Percentiles rank a stretch among this genome's conserved stretches.
Conservation (phyloP, 2,113 vertebrate species). For the Hylia prasina region DNA sequence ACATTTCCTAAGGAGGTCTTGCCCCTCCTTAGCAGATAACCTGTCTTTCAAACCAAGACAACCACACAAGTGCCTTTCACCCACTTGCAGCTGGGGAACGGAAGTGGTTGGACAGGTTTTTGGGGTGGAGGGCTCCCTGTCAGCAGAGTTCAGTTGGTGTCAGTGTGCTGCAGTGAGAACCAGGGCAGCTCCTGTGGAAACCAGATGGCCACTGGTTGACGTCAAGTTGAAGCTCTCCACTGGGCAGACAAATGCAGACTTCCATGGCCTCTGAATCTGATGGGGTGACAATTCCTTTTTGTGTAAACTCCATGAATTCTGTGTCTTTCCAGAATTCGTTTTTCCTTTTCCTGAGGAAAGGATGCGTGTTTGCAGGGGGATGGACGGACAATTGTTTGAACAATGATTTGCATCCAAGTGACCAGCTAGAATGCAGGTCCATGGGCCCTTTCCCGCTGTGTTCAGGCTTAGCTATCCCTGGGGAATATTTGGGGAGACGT, state of each 20-base stretch:
- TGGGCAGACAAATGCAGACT: not conserved
- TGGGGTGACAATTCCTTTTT: not conserved
- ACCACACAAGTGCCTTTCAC: not conserved
- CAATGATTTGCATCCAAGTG: fast-evolving
- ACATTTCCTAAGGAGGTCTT: too few species aligned
- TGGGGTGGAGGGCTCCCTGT: not conserved
- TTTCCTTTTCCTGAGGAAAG: not conserved
- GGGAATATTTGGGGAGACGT: not conserved
- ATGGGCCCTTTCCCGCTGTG: fast-evolving
- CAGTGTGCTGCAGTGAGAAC: fast-evolving
- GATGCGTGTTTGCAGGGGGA: not conserved
- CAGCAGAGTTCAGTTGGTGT: fast-evolving
- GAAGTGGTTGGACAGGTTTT: not conserved
- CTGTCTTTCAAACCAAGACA: too few species aligned
- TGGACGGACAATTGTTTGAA: not conserved
- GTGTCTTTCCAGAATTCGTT: not conserved
- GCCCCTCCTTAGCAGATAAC: too few species aligned
- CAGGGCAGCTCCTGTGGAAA: not conserved
- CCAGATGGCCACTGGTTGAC: not conserved
- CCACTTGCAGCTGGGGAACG: fast-evolving
- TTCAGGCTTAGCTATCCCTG: not conserved
- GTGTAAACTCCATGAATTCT: not conserved
- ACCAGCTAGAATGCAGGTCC: not conserved
- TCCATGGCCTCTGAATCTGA: not conserved
- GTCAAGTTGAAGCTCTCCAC: not conserved